Evolutionary conservation across 1,140 invertebrate genomes (phyloP), one percentile per base, ranked within the genome.

Genomic region (Atta cephalotes): DNA sequence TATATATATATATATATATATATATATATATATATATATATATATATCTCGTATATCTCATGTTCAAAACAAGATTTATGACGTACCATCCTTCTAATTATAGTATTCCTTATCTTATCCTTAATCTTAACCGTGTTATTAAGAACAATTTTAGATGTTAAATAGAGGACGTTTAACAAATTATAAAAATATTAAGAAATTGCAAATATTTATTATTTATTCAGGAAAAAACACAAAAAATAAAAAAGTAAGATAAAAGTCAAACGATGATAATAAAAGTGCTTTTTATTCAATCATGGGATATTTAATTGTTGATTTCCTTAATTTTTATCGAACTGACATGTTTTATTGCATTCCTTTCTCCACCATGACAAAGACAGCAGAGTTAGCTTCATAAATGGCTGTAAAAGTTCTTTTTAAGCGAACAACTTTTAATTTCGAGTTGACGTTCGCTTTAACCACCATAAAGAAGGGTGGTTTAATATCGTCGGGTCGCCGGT

Each of bases 351-450:
- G 16, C 66, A 28, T 18, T 7, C 18, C 4, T 14, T n/a, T 28
- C 25, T 18, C 21, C 39, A 49, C 45, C 21, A 10, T 2, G 39
- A 9, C 39, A 51, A 16, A 35, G 87, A 81, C 2, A 16, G 39
- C 16, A 14, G 70, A 53, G 39, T 70, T 39, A 65, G 65, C 68
- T 80, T 85, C 89, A 62, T 90, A 90, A 90, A 90, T 80, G 89
- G 51, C 72, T 25, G 56, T 25, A 53, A 85, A 90, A 90, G 76
- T 90, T 85, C 88, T 72, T 71, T 39, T 71, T 53, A 77, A 87
- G 60, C 60, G 68, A 14, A 51, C 74, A 90, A 90, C 88, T 90
- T 90, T 90, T 90, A 88, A 90, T 90, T 90, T 90, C 76, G 39
- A 90, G 70, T 90, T 90, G 89, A 90, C 88, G 80, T 89, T 85